Evolutionary conservation across 2,888 invertebrate species (phyloP), one percentile per base, ranked within the genome.

Genomic region (Eledona agricola): DNA sequence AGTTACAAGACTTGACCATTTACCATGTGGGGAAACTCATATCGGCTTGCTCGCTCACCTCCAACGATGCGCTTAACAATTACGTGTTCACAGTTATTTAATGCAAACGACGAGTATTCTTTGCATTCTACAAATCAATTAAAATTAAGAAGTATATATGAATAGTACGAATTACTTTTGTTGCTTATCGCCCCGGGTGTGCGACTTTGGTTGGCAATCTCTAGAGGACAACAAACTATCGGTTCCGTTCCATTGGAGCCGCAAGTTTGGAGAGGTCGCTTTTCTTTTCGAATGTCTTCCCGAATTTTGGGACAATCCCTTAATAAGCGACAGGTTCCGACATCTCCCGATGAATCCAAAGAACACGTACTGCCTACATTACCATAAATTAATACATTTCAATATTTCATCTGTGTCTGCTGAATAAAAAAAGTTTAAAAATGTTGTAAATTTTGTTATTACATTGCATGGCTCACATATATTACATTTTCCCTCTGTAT

Each of bases 11-110:
- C n/a, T n/a, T n/a, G n/a, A n/a, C n/a, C n/a, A 1, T n/a, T 47
- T 16, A 50, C 50, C 53, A 53, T 53, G 15, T 53, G 53, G 4
- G 53, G 53, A 12, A 53, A 53, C 15, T 53, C 53, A 19, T 40
- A 34, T 26, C 22, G 9, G 1, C 29, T 15, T 4, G 40, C 40
- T 26, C 16, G 11, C 5, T 12, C 19, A 11, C 53, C 20, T 22
- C 50, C 16, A 29, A 54, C 25, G n/a, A 54, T 17, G 1, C 38
- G 16, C 15, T 38, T 20, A 9, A 31, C 31, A 10, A 50, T 32
- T 23, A 31, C 15, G 11, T 34, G 34, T n/a, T 40, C 50, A 25
- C 50, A 50, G 5, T 50, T 38, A 26, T 47, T 37, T 26, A 12
- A 46, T 2, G 35, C 17, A 7, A 25, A 46, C 11, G 13, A 11